Conservation (phyloP, 35 echinoderm and acorn worm species). For the Stichopus chloronotus region DNA sequence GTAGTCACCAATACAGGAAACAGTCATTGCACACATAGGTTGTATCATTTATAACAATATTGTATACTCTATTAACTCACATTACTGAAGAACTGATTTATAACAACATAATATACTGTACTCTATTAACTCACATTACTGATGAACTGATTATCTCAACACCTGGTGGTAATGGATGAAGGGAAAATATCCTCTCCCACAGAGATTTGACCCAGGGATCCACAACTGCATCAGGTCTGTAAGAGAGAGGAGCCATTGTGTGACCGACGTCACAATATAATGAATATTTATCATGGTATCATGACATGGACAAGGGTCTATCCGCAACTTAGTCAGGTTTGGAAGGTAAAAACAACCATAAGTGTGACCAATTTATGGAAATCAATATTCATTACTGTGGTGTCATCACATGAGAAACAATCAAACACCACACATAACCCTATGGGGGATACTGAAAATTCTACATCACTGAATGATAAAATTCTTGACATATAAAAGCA, state of each 20-base stretch:
- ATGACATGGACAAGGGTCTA: too few relatives aligned
- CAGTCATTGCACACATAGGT: background rate
- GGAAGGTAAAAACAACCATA: too few relatives aligned
- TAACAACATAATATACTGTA: too few relatives aligned
- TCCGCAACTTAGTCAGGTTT: too few relatives aligned
- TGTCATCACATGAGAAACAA: too few relatives aligned
- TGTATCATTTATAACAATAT: background rate
- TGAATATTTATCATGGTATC: background rate
- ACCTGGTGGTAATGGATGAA: slow-evolving; percentile 75
- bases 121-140: slow-evolving; percentile 66
- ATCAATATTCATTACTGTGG: too few relatives aligned
- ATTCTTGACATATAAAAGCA: too few relatives aligned
- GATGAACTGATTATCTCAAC: slow-evolving; percentile 69
- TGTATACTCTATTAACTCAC: slow-evolving; percentile 47
- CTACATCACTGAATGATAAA: too few relatives aligned
- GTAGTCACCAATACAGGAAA: background rate
- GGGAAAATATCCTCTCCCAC: slow-evolving; percentile 65
- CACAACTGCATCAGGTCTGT: slow-evolving; percentile 87
- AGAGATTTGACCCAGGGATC: slow-evolving; percentile 89
- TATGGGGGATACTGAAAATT: too few relatives aligned
- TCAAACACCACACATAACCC: too few relatives aligned
- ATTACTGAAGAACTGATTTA: slow-evolving; percentile 60
- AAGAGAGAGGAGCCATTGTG: background rate
- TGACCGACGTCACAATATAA: background rate
- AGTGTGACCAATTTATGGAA: too few relatives aligned